phyloP scores from a whole-genome alignment of 1,140 invertebrate genomes.

The Sitodiplosis mosellana region DNA sequence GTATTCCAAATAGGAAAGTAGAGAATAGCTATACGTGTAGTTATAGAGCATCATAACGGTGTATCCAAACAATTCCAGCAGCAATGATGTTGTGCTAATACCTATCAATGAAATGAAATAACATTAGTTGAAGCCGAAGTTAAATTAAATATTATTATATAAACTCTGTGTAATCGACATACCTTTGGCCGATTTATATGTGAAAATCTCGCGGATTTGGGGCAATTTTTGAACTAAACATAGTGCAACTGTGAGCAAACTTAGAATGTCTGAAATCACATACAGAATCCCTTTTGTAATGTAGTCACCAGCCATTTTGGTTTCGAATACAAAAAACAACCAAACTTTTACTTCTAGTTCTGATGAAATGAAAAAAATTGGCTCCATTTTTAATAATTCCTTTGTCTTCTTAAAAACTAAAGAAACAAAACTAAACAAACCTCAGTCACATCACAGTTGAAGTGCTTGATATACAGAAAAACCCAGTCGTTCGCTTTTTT shows the following conservation, averaged over 20 bases:
- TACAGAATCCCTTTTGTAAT: constrained; percentile 11
- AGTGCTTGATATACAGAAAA: too few species aligned
- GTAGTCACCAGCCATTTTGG: too few species aligned
- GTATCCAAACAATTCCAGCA: constrained; percentile 35
- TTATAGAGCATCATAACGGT: constrained; percentile 48
- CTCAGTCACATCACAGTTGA: too few species aligned
- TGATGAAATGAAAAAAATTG: too few species aligned
- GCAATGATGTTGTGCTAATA: constrained; percentile 17
- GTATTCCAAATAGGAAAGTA: constrained; percentile 48
- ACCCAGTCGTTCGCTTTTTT: too few species aligned
- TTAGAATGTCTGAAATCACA: constrained; percentile 34
- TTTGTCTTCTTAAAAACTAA: too few species aligned
- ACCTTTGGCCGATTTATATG: constrained; percentile 35
- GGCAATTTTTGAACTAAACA: constrained; percentile 46
- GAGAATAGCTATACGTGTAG: constrained; percentile 39
- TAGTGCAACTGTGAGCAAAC: constrained; percentile 39
- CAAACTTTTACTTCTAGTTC: too few species aligned
- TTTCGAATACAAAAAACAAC: too few species aligned
- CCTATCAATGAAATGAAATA: constrained; percentile 5
- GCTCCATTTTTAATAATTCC: too few species aligned
- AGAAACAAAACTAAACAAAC: too few species aligned
- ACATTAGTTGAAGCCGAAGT: too few species aligned
- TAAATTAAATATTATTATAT: constrained; percentile 2
- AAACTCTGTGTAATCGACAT: constrained; percentile 29
- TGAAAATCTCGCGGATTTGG: constrained; percentile 39